Conservation (phyloP, 1,140 invertebrate genomes). For the Physella acuta region DNA sequence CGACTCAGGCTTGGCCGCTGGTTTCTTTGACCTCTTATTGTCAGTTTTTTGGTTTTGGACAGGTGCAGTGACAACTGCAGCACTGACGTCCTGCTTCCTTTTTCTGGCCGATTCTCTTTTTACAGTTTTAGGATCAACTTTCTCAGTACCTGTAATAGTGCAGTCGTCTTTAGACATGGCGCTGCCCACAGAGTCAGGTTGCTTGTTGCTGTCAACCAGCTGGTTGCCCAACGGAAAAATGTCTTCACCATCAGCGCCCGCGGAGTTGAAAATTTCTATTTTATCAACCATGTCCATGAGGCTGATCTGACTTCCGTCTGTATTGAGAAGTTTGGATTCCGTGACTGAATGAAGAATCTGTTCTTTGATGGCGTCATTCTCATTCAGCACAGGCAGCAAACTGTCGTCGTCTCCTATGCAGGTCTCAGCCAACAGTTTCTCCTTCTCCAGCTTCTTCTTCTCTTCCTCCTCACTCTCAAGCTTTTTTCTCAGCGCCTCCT, state of each 20-base stretch:
- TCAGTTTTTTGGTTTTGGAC: not conserved
- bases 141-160: not conserved
- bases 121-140: not conserved
- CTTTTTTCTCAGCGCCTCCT: not conserved
- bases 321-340: constrained; percentile 20
- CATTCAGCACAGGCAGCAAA: constrained; percentile 18
- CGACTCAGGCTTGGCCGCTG: not conserved
- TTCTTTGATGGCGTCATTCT: constrained; percentile 21
- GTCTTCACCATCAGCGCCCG: not conserved
- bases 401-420: constrained; percentile 7
- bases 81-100: not conserved
- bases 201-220: not conserved
- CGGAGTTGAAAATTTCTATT: constrained; percentile 17
- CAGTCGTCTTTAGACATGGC: not conserved
- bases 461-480: not conserved
- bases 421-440: not conserved
- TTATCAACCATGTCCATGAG: constrained; percentile 27
- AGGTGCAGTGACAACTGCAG: not conserved
- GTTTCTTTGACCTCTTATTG: not conserved
- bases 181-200: not conserved
- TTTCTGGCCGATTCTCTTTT: constrained; percentile 10
- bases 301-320: constrained; percentile 25
- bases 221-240: not conserved
- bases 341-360: constrained; percentile 19
- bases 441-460: constrained; percentile 1